Evolutionary conservation across 2,113 vertebrate species (phyloP).

Genomic region (Colossoma macropomum): DNA sequence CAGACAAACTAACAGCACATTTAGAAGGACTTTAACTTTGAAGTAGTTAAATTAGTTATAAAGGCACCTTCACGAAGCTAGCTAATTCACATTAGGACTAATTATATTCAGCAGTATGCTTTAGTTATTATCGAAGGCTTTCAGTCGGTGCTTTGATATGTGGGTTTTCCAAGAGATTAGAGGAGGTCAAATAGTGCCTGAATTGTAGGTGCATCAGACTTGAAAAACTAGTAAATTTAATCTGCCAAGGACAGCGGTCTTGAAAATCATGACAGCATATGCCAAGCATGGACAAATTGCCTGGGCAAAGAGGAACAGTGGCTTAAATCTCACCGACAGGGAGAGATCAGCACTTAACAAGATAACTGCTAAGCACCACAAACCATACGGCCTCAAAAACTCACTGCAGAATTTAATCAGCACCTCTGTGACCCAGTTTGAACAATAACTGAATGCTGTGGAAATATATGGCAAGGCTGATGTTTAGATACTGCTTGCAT

Average conservation of each 20-base stretch:
- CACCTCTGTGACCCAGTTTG: neutral
- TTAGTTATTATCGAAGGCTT: neutral
- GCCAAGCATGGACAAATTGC: neutral
- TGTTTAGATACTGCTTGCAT: neutral
- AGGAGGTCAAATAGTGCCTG: neutral
- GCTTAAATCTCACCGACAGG: neutral
- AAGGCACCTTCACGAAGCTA: neutral
- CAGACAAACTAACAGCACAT: neutral
- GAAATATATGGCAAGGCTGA: no score
- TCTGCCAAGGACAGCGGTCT: neutral
- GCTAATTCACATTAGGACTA: neutral
- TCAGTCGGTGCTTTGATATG: no score
- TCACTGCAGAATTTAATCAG: neutral
- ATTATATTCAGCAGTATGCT: neutral
- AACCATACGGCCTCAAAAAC: neutral
- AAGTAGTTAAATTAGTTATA: neutral
- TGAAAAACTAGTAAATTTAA: neutral
- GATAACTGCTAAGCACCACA: neutral
- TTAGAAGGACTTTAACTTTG: neutral
- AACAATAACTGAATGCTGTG: neutral
- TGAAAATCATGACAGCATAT: neutral
- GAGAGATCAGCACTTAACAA: neutral
- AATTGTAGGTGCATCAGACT: neutral
- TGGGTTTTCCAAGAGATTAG: neutral
- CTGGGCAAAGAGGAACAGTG: neutral